Evolutionary conservation across 2,888 invertebrate genomes (phyloP).

Genomic region (Brachypterus glaber): DNA sequence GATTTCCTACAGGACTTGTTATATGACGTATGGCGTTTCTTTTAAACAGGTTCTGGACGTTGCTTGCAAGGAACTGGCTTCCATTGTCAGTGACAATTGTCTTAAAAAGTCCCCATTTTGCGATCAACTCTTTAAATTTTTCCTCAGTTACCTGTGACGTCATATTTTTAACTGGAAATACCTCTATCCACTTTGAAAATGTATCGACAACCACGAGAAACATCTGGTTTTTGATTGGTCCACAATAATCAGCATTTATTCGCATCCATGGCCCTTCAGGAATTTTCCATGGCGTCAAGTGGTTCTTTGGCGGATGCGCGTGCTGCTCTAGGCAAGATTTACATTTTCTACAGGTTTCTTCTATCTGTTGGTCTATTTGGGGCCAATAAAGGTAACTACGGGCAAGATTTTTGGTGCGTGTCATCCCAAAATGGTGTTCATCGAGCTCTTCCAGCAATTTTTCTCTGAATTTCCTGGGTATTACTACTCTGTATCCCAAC

Average conservation of each 20-base stretch:
- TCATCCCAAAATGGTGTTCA: slow-evolving; percentile 6
- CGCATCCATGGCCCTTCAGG: neutral
- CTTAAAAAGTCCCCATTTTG: slow-evolving; percentile 9
- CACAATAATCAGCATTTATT: too few relatives aligned
- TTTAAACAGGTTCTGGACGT: too few relatives aligned
- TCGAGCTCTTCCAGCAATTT: slow-evolving; percentile 5
- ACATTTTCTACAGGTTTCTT: slow-evolving; percentile 1
- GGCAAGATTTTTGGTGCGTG: slow-evolving; percentile 4
- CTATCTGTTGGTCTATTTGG: too few relatives aligned
- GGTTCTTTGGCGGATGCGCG: neutral
- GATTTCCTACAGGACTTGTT: too few relatives aligned
- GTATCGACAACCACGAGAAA: too few relatives aligned
- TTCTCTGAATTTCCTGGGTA: neutral
- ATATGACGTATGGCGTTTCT: too few relatives aligned
- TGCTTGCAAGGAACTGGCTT: slow-evolving; percentile 1
- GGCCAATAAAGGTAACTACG: slow-evolving; percentile 6
- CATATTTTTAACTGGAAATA: slow-evolving; percentile 1
- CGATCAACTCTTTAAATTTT: slow-evolving; percentile 2
- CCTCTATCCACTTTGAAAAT: neutral
- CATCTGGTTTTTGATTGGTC: too few relatives aligned
- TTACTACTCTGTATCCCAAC: slow-evolving; percentile 9
- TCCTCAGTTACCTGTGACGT: neutral
- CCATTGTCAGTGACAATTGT: slow-evolving; percentile 12
- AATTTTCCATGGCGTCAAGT: neutral
- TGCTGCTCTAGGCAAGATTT: neutral